These are phyloP conservation scores for Panzeria rudis DNA, from an alignment of 2,888 invertebrate species.

Conservation along the genomic window DNA sequence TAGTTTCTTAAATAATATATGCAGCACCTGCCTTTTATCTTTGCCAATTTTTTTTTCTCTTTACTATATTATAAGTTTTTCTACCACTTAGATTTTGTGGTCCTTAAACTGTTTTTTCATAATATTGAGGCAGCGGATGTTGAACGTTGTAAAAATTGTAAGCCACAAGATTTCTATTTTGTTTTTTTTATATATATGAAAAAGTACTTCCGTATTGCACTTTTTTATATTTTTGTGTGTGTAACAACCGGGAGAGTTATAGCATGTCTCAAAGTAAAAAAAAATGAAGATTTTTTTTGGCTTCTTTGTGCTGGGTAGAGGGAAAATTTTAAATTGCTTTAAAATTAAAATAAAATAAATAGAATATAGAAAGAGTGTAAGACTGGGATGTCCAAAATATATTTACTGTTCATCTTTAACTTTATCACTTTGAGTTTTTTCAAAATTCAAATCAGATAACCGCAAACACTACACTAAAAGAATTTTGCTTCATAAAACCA, in stretches of 20 bases:
- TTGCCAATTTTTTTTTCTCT: not conserved
- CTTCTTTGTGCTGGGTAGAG: not conserved
- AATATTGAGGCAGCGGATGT: slow-evolving; percentile 60
- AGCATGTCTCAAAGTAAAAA: slow-evolving; percentile 26
- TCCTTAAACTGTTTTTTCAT: slow-evolving; percentile 19
- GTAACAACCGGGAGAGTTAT: slow-evolving; percentile 66
- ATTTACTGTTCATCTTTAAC: too few relatives aligned
- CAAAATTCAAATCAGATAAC: too few relatives aligned
- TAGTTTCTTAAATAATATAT: slow-evolving; percentile 12
- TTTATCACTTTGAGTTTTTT: too few relatives aligned
- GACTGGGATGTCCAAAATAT: not conserved
- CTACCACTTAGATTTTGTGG: slow-evolving; percentile 24
- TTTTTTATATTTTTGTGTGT: slow-evolving; percentile 38
- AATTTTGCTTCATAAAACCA: too few relatives aligned
- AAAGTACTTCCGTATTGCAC: slow-evolving; percentile 46
- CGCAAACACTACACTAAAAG: too few relatives aligned
- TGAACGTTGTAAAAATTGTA: slow-evolving; percentile 55
- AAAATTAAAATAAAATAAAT: slow-evolving; percentile 54
- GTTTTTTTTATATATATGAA: not conserved
- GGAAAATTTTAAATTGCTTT: slow-evolving; percentile 47
- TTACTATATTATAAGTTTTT: slow-evolving; percentile 15
- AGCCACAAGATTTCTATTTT: slow-evolving; percentile 47
- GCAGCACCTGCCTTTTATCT: slow-evolving; percentile 63
- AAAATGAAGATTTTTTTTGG: slow-evolving; percentile 13
- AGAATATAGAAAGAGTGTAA: not conserved